phyloP scores from a whole-genome alignment of 92 coral and sea anemone species.

The Paragorgia papillata region DNA sequence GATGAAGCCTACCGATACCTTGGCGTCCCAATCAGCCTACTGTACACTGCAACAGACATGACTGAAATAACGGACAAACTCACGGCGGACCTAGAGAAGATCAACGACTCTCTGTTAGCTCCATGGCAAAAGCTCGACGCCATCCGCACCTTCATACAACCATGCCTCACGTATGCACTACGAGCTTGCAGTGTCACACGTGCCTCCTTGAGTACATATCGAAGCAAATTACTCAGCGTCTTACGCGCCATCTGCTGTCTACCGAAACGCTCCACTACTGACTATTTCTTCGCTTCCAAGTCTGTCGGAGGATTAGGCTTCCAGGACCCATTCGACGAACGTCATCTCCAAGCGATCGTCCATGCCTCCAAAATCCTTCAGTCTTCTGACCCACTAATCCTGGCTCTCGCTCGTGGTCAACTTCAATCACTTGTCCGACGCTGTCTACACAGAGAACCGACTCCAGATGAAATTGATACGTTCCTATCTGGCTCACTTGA shows the following conservation, averaged over 20 bases:
- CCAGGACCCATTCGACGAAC: conserved; percentile 5
- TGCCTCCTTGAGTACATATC: background rate
- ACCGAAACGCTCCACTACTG: background rate
- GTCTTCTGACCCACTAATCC: background rate
- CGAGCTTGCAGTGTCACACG: background rate
- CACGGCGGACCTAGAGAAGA: background rate
- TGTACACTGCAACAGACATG: background rate
- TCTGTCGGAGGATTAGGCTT: conserved; percentile 3
- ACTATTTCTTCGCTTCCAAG: conserved; percentile 1
- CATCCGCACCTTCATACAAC: conserved; percentile 2
- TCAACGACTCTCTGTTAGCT: background rate
- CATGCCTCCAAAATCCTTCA: background rate
- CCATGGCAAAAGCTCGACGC: conserved; percentile 15
- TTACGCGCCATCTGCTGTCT: background rate
- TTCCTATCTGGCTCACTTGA: conserved; percentile 4
- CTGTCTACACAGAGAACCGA: background rate
- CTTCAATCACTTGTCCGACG: background rate
- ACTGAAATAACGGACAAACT: background rate
- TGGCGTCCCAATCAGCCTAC: background rate
- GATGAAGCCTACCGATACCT: background rate
- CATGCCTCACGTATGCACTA: conserved; percentile 12
- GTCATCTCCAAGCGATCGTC: background rate
- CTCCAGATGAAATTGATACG: background rate
- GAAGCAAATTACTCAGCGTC: background rate
- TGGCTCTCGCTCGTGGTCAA: background rate